Base-by-base conservation (phyloP, 2,888 invertebrate genomes). In the Andrena bicolor region DNA sequence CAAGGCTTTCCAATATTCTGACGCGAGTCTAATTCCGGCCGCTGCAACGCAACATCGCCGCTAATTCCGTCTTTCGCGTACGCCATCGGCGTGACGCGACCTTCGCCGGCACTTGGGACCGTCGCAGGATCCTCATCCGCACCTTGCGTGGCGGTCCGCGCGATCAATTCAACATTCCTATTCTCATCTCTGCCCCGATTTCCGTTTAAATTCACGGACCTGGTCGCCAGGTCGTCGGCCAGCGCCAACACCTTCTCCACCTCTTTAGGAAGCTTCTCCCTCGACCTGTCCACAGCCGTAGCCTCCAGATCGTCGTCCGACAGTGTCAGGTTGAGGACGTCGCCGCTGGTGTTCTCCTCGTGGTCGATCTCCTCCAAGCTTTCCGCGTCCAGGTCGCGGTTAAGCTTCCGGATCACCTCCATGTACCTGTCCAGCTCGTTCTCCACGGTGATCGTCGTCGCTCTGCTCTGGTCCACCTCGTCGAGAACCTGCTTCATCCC, bases 331-430 rank as follows among this genome's bases (percentile, higher is more conserved):
- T 93, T 93, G 48, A 93, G 68, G 5, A 92, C 73, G 86, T 93
- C 92, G 0, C 91, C 92, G 60, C 92, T 93, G 2, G 92, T 93
- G 41, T 93, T 92, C 78, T 92, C 90, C 35, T 93, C 91, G 10
- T 89, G 87, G 32, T 93, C 92, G 16, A 82, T 60, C 5, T 85
- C 93, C 2, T 91, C 91, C 3, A 84, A n/a, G 48, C 90, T 92
- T 2, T 82, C 81, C 3, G 75, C 76, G 53, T 89, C 85, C 7
- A 82, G 78, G 10, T 88, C 88, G 2, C 79, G 84, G 75, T 93
- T 92, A 16, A 92, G 88, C 10, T 85, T 89, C 2, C 89, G 89
- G 30, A 93, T 92, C 35, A 89, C 91, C 16, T 83, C 84, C 13
- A 94, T 91, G 63, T 93, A 93, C 5, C 86, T 84, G 2, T 93